A percentile compares a stretch with the other conserved stretches of the same genome.
phyloP scores from a whole-genome alignment of 2,888 invertebrate species.

The Heliconius hortense region DNA sequence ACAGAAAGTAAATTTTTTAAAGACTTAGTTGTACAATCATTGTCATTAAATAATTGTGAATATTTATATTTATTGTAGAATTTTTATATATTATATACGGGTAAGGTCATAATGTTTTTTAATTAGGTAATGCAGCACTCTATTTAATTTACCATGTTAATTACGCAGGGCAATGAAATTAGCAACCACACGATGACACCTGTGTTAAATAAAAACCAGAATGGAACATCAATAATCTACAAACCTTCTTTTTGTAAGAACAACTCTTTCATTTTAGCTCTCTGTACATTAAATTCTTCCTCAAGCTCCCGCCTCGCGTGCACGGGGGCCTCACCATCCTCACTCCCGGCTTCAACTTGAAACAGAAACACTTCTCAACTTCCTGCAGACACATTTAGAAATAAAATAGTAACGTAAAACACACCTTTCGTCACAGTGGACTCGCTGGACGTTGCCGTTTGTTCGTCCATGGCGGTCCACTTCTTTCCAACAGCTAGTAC shows the following conservation, averaged over 20 bases:
- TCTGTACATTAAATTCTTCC: constrained; percentile 93
- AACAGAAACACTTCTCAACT: constrained; percentile 74
- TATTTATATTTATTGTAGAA: too few relatives aligned
- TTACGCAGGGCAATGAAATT: constrained; percentile 13
- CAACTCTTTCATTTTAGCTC: constrained; percentile 96
- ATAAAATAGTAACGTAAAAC: constrained; percentile 54
- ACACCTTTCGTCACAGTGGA: constrained; percentile 65
- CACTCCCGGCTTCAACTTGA: constrained; percentile 67
- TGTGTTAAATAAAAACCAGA: constrained; percentile 20
- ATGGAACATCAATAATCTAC: constrained; percentile 45
- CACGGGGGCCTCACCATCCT: constrained; percentile 56
- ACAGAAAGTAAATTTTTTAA: not conserved
- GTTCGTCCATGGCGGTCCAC: constrained; percentile 45
- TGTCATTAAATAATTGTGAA: too few relatives aligned
- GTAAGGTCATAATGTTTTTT: not conserved
- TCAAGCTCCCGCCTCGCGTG: constrained; percentile 82
- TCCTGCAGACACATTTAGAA: constrained; percentile 48
- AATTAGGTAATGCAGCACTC: not conserved
- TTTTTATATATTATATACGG: not conserved
- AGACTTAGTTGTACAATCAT: not conserved
- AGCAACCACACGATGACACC: constrained; percentile 23
- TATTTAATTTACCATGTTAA: not conserved
- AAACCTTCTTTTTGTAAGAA: constrained; percentile 96
- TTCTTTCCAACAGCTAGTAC: constrained; percentile 31
- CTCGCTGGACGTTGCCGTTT: constrained; percentile 64